Conservation (phyloP, 1,140 invertebrate species). For the Venustaconcha ellipsiformis region DNA sequence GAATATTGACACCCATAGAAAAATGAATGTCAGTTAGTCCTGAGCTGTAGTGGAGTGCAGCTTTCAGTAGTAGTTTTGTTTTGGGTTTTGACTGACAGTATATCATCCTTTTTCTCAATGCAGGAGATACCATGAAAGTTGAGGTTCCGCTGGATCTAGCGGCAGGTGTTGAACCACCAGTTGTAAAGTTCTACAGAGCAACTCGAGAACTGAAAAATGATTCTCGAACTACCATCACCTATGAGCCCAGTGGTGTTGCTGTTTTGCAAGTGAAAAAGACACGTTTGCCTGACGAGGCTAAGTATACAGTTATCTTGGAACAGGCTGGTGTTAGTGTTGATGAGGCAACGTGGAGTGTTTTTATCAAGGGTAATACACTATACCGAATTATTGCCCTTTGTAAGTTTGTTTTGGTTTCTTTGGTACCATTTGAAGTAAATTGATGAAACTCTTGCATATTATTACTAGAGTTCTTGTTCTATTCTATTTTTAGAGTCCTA, state of each 20-base stretch:
- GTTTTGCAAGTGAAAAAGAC: constrained; percentile 95
- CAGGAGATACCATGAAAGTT: constrained; percentile 61
- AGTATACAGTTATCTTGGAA: constrained; percentile 92
- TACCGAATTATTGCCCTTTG: no score
- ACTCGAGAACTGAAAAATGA: constrained; percentile 61
- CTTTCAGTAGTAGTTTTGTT: no score
- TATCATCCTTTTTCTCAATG: not conserved
- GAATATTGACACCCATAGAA: no score
- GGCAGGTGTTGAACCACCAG: constrained; percentile 47
- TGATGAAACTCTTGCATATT: no score
- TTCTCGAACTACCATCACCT: constrained; percentile 54
- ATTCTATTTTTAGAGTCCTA: no score
- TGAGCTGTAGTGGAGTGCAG: no score
- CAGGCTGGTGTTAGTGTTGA: constrained; percentile 89
- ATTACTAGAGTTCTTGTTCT: no score
- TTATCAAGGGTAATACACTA: constrained; percentile 84
- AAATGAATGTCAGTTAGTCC: no score
- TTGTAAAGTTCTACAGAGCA: constrained; percentile 54
- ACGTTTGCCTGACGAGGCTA: constrained; percentile 97
- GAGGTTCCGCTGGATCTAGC: constrained; percentile 46
- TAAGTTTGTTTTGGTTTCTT: no score
- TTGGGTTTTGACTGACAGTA: no score
- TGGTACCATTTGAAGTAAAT: no score
- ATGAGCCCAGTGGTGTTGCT: constrained; percentile 83
- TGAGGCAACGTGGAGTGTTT: constrained; percentile 90